These are phyloP conservation scores for Sinonovacula constricta DNA, from an alignment of 1,140 invertebrate species.

Conservation along the genomic window DNA sequence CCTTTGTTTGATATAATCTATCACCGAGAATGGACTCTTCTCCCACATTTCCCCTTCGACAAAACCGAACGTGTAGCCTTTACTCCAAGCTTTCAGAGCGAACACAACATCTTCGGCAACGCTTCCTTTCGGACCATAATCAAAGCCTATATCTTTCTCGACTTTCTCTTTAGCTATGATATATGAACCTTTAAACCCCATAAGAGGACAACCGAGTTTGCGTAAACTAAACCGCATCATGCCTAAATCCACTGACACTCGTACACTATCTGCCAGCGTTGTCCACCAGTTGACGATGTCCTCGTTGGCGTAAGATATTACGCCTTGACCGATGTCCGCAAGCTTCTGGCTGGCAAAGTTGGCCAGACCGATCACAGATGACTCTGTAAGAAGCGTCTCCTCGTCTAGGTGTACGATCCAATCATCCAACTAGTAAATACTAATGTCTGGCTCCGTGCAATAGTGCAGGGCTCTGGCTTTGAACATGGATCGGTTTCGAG, in stretches of 20 bases:
- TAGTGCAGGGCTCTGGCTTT: conserved; percentile 98
- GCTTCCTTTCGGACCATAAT: conserved; percentile 96
- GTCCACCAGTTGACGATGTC: conserved; percentile 95
- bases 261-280: conserved; percentile 96
- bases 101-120: conserved; percentile 99
- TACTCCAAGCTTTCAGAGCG: conserved; percentile 88
- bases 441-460: conserved; percentile 93
- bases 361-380: conserved; percentile 90
- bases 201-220: conserved; percentile 95
- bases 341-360: conserved; percentile 93
- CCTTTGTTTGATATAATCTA: conserved; percentile 96
- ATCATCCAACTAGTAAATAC: conserved; percentile 91
- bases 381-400: conserved; percentile 96
- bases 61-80: conserved; percentile 79
- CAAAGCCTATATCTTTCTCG: conserved; percentile 93
- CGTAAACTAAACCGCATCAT: conserved; percentile 95
- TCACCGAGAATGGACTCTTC: conserved; percentile 96
- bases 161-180: conserved; percentile 86
- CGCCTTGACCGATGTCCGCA: conserved; percentile 90
- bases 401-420: conserved; percentile 99
- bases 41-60: conserved; percentile 93
- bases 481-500: conserved; percentile 94
- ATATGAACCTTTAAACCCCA: conserved; percentile 91
- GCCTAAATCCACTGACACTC: conserved; percentile 94
- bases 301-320: conserved; percentile 96